Evolutionary conservation across 2,888 invertebrate species (phyloP).

Genomic region (Aphodius granarius): DNA sequence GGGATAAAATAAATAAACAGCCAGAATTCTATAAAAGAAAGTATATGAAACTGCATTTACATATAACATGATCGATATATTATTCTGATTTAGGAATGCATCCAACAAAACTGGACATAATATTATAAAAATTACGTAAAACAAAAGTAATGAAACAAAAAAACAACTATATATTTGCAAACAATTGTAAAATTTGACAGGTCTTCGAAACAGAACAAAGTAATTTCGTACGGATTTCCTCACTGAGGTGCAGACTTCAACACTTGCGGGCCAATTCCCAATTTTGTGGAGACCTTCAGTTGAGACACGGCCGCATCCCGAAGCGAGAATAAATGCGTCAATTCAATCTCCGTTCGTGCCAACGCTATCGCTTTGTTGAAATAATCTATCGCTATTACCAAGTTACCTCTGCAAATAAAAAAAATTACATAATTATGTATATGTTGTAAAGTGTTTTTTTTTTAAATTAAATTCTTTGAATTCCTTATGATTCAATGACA

Average conservation of each 20-base stretch:
- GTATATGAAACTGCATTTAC: neutral
- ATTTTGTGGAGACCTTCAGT: slow-evolving; percentile 74
- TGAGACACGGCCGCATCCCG: slow-evolving; percentile 91
- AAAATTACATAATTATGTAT: neutral
- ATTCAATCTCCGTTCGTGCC: slow-evolving; percentile 84
- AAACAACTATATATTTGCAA: slow-evolving; percentile 23
- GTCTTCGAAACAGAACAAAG: slow-evolving; percentile 22
- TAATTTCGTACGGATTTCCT: slow-evolving; percentile 10
- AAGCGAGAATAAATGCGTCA: slow-evolving; percentile 88
- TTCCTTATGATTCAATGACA: too few species aligned
- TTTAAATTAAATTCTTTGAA: too few species aligned
- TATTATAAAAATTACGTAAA: neutral
- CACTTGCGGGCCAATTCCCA: slow-evolving; percentile 58
- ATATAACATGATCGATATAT: neutral
- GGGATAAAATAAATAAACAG: neutral
- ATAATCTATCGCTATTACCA: slow-evolving; percentile 77
- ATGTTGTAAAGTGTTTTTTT: too few species aligned
- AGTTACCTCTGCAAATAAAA: slow-evolving; percentile 69
- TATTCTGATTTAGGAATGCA: neutral
- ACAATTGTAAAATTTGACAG: slow-evolving; percentile 24
- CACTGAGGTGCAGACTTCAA: slow-evolving; percentile 18
- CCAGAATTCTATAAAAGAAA: neutral
- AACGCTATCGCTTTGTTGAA: slow-evolving; percentile 88
- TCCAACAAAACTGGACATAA: neutral
- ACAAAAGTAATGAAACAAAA: slow-evolving; percentile 13